Conservation (phyloP, 2,888 invertebrate species). For the Lochmaea capreae region DNA sequence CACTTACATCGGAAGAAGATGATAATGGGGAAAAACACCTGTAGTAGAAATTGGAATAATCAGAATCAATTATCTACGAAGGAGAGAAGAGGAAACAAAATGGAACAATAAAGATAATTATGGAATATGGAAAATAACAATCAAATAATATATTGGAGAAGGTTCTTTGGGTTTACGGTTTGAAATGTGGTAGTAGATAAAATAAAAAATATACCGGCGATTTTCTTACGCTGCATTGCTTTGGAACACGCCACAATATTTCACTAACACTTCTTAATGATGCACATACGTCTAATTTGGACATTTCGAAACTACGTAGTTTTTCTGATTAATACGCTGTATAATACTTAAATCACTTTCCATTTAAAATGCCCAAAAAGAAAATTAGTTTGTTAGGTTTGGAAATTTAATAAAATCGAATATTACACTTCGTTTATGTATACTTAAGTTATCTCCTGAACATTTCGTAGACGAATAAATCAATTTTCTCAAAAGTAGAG, state of each 20-base stretch:
- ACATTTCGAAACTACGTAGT: neutral
- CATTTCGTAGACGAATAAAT: too few relatives aligned
- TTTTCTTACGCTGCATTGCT: constrained; percentile 4
- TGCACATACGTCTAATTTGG: neutral
- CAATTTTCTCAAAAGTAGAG: neutral
- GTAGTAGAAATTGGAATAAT: too few relatives aligned
- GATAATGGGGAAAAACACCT: too few relatives aligned
- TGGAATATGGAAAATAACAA: neutral
- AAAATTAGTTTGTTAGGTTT: neutral
- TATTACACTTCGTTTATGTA: neutral
- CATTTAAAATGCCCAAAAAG: neutral
- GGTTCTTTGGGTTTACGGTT: neutral
- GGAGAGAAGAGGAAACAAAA: too few relatives aligned
- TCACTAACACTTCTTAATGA: constrained; percentile 10
- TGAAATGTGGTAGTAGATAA: neutral
- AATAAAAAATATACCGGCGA: neutral
- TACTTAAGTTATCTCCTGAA: neutral
- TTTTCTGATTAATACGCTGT: neutral
- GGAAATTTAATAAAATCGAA: neutral
- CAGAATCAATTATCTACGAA: too few relatives aligned
- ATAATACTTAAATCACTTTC: too few relatives aligned
- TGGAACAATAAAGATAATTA: neutral
- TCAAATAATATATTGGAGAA: neutral
- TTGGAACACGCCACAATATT: constrained; percentile 14
- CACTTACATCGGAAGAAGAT: too few relatives aligned